Conservation (phyloP, 1,140 invertebrate species). For the Drosophila athabasca region DNA sequence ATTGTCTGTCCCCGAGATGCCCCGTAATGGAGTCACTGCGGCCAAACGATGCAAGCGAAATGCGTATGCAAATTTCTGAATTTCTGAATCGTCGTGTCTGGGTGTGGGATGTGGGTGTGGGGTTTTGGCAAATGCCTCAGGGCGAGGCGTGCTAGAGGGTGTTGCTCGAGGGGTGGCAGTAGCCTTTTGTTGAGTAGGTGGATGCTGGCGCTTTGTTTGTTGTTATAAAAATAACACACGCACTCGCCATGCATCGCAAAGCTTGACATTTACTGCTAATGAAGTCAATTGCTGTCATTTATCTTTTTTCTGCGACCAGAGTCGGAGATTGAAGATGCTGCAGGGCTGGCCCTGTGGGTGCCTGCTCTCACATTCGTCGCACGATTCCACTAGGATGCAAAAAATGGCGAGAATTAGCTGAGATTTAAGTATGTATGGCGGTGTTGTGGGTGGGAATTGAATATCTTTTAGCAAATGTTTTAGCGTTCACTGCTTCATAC, state of each 20-base stretch:
- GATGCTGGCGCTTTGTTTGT: constrained; percentile 55
- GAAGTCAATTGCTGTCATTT: constrained; percentile 80
- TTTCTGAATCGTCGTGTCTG: constrained; percentile 40
- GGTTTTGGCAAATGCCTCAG: constrained; percentile 24
- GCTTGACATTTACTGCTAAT: constrained; percentile 78
- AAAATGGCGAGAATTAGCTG: constrained; percentile 21
- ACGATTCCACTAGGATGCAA: constrained; percentile 16
- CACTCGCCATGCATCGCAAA: constrained; percentile 39
- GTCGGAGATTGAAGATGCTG: not conserved
- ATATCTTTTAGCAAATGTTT: too few species aligned
- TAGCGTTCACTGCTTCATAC: too few species aligned
- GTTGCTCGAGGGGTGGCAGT: constrained; percentile 9
- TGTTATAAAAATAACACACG: constrained; percentile 60
- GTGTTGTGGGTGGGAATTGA: not conserved
- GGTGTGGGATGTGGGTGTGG: constrained; percentile 15
- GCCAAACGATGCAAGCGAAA: constrained; percentile 73
- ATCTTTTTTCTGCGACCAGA: constrained; percentile 43
- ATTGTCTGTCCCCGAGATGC: constrained; percentile 57
- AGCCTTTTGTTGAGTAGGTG: constrained; percentile 1
- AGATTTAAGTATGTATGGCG: constrained; percentile 23
- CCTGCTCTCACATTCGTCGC: constrained; percentile 8
- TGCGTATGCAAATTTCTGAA: constrained; percentile 74
- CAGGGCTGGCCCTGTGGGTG: not conserved
- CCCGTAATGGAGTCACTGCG: constrained; percentile 70
- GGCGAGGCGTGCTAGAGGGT: constrained; percentile 2